Evolutionary conservation across 2,888 invertebrate species (phyloP).

Genomic region (Cyaniris semiargus): DNA sequence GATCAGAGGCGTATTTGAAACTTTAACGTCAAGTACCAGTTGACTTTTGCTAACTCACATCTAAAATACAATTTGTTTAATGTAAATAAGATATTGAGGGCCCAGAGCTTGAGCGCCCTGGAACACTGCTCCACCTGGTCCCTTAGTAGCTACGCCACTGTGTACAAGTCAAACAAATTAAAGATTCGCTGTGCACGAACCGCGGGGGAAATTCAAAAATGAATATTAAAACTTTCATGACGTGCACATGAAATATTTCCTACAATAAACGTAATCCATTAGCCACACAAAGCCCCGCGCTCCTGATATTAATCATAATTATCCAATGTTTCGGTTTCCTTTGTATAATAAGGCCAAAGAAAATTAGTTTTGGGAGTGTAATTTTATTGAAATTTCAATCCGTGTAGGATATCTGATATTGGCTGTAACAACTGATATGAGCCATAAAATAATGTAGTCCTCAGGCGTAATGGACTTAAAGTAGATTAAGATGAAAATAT

Average conservation of each 20-base stretch:
- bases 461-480: no score
- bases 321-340: conserved; percentile 28
- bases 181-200: conserved; percentile 4
- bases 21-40: no score
- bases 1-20: no score
- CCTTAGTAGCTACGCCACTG: not conserved
- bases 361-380: not conserved
- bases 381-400: not conserved
- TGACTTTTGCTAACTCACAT: no score
- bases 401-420: not conserved
- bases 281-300: conserved; percentile 15
- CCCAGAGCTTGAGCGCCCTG: no score
- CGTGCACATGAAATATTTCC: conserved; percentile 25
- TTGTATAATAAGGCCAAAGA: conserved; percentile 12
- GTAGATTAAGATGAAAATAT: no score
- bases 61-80: no score
- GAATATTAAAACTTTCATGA: conserved; percentile 20
- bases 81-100: no score
- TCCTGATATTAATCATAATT: conserved; percentile 27
- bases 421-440: not conserved
- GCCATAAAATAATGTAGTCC: no score
- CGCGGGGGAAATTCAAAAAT: conserved; percentile 20
- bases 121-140: no score
- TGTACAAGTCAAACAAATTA: conserved; percentile 16
- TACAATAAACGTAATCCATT: conserved; percentile 29